Conservation (phyloP, 2,113 vertebrate genomes). For the Carettochelys insculpta region DNA sequence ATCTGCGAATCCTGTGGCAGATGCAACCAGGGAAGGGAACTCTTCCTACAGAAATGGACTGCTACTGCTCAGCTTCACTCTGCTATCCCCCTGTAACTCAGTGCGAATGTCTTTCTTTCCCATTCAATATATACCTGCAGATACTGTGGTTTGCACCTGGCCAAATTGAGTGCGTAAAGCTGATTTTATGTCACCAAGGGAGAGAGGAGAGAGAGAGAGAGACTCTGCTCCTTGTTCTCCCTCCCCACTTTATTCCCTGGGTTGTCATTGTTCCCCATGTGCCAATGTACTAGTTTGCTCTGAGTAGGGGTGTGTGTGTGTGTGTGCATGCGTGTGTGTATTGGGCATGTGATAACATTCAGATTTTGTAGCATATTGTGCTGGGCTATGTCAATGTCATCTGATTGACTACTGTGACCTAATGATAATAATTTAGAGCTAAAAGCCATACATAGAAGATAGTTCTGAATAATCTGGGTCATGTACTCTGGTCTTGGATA, state of each 20-base stretch:
- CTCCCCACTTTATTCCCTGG: not conserved
- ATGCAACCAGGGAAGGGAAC: not conserved
- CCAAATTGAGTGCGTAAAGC: not conserved
- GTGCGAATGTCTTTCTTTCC: not conserved
- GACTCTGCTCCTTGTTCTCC: not conserved
- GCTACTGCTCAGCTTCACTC: not conserved
- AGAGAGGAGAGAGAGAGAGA: not conserved
- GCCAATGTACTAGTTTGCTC: not conserved
- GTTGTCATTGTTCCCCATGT: accelerated
- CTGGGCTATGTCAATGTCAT: constrained; percentile 70
- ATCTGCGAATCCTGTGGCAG: not conserved
- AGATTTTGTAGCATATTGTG: constrained; percentile 47
- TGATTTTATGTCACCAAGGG: not conserved
- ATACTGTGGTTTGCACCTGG: not conserved
- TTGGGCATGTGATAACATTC: constrained; percentile 60
- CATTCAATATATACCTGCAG: not conserved
- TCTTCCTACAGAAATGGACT: not conserved
- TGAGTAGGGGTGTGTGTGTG: accelerated
- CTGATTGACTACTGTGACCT: constrained; percentile 64
- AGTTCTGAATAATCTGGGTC: constrained; percentile 57
- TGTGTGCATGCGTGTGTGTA: not conserved
- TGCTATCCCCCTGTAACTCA: not conserved
- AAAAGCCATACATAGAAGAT: constrained; percentile 70
- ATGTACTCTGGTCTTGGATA: constrained; percentile 52
- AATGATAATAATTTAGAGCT: constrained; percentile 74